Conservation (phyloP, 1,140 invertebrate genomes). For the Riptortus pedestris region DNA sequence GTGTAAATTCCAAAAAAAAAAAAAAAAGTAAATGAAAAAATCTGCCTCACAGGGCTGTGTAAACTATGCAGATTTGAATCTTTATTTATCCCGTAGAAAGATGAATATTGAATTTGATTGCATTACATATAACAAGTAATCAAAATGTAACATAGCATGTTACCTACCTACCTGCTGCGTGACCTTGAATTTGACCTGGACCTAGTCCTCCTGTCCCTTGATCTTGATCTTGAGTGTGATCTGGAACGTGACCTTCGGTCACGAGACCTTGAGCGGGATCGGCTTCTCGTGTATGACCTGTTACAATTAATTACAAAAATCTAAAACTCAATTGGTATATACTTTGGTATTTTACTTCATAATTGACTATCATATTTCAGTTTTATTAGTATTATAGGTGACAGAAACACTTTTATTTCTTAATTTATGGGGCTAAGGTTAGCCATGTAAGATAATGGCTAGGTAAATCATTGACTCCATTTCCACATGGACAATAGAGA, state of each 20-base stretch:
- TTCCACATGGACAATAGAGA: too few species aligned
- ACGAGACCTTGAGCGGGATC: conserved; percentile 31
- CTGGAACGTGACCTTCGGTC: conserved; percentile 29
- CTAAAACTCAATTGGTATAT: not conserved
- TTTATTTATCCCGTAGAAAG: not conserved
- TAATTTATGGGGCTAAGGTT: too few species aligned
- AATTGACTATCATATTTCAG: too few species aligned
- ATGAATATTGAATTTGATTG: conserved; percentile 14
- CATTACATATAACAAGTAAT: not conserved
- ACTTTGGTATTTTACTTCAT: conserved; percentile 6
- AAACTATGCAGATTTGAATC: not conserved
- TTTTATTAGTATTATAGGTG: too few species aligned
- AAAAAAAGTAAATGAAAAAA: not conserved
- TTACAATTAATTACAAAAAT: conserved; percentile 16
- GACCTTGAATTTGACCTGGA: conserved; percentile 30
- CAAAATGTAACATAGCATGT: not conserved
- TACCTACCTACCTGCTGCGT: conserved; percentile 25
- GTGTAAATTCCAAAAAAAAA: not conserved
- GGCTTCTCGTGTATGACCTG: conserved; percentile 26
- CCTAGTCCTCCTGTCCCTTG: conserved; percentile 26
- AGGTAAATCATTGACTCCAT: too few species aligned
- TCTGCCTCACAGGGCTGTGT: not conserved
- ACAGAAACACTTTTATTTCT: too few species aligned
- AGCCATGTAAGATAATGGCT: too few species aligned
- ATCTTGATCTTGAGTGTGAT: conserved; percentile 27